Conservation (phyloP, 1,140 invertebrate species). For the Trichomalopsis sarcophagae region DNA sequence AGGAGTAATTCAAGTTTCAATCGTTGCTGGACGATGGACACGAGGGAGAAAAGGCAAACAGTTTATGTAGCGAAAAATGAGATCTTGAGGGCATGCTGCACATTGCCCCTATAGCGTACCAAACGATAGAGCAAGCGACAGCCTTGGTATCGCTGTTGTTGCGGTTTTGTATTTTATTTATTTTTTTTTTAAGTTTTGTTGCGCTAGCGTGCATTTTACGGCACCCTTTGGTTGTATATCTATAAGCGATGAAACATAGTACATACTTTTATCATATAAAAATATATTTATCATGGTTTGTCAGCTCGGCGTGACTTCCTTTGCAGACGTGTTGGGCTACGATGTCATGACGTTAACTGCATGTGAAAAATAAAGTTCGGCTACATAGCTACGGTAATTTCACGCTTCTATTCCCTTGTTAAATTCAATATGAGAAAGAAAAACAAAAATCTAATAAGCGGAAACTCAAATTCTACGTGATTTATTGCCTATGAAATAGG, state of each 20-base stretch:
- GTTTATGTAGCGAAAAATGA: conserved; percentile 68
- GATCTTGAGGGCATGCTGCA: conserved; percentile 13
- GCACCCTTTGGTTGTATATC: background rate
- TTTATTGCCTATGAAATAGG: too few species aligned
- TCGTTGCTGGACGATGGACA: background rate
- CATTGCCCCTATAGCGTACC: background rate
- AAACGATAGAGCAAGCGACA: background rate
- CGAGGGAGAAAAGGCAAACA: conserved; percentile 41
- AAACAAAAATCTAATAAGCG: too few species aligned
- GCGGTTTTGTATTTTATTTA: background rate
- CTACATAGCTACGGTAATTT: background rate
- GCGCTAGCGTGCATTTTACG: background rate
- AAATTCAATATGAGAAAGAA: too few species aligned
- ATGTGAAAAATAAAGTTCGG: background rate
- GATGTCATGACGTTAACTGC: background rate
- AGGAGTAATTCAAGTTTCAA: background rate
- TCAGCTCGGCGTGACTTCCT: background rate
- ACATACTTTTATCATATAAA: background rate
- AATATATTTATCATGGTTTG: conserved; percentile 26
- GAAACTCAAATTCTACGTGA: too few species aligned
- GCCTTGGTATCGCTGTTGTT: background rate
- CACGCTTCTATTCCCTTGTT: too few species aligned
- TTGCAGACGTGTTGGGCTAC: background rate
- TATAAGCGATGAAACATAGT: background rate
- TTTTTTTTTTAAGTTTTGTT: background rate